Evolutionary conservation across 2,797 vertebrate species (phyloP), one percentile per base, ranked within the genome.

Genomic region (Phataginus tricuspis): DNA sequence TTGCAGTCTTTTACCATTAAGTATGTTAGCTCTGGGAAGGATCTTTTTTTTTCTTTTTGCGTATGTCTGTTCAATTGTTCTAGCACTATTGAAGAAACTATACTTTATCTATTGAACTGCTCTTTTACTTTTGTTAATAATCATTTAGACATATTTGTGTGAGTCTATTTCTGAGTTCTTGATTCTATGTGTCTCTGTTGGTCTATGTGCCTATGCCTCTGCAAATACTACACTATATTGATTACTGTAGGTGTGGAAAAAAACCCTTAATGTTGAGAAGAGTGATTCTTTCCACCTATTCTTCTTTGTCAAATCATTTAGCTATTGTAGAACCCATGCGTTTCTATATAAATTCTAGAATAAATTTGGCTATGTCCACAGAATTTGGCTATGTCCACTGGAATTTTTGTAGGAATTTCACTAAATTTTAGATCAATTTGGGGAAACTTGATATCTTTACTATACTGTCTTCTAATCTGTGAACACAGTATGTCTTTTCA

Each of bases 331-430:
- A 69, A 19, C 39, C 27, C 61, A 61, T 61, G 55, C 3, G 5
- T 63, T 72, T 51, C n/a, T 27, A 86, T 51, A 90, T 68, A 84
- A 31, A 91, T 53, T 86, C 69, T 69, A n/a, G 53, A 86, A 92
- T 90, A 82, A 83, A 86, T 34, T 92, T 77, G 29, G 42, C 13
- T 27, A 34, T 74, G 5, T n/a, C 34, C 79, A 34, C 10, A 79
- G 84, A 95, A 59, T 34, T 45, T 11, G 10, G 45, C 45, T 45
- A 45, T 45, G 45, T 45, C 45, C 45, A 51, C 34, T 64, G 29
- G 23, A 31, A 57, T 69, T 82, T 61, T 86, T 75, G 42, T 42
- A 94, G 16, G 31, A 86, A 80, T 75, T 88, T 68, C 18, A 68
- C 11, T 55, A 27, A 75, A 69, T 29, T 75, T 27, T 87, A 82